These are phyloP conservation scores for Limnephilus marmoratus DNA, from an alignment of 2,888 invertebrate genomes.

Conservation along the genomic window DNA sequence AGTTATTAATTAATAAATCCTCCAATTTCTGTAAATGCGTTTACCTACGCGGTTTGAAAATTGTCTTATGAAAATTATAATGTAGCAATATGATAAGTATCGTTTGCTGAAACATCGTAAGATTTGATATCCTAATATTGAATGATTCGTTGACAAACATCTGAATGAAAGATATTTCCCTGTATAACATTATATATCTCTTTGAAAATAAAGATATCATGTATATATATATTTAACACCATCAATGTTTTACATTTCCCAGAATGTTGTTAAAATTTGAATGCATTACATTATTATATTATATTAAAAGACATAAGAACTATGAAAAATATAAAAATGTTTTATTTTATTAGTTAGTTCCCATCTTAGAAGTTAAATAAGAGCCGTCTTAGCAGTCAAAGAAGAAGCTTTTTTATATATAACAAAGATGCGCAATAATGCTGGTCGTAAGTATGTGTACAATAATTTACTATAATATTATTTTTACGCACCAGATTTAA, in stretches of 20 bases:
- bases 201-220: slow-evolving; percentile 61
- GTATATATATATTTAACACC: slow-evolving; percentile 58
- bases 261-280: slow-evolving; percentile 60
- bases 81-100: slow-evolving; percentile 51
- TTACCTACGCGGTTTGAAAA: slow-evolving; percentile 15
- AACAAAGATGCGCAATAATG: neutral
- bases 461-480: no score
- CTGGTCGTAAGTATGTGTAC: neutral
- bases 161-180: slow-evolving; percentile 48
- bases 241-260: slow-evolving; percentile 60
- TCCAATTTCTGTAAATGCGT: slow-evolving; percentile 22
- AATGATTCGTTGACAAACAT: slow-evolving; percentile 52
- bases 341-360: slow-evolving; percentile 5
- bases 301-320: slow-evolving; percentile 57
- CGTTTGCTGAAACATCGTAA: slow-evolving; percentile 53
- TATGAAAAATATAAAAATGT: slow-evolving; percentile 20
- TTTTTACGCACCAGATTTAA: no score
- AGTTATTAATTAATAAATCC: slow-evolving; percentile 37
- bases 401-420: neutral
- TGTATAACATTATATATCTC: slow-evolving; percentile 58
- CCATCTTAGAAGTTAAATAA: neutral
- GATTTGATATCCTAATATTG: slow-evolving; percentile 51
- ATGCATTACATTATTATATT: slow-evolving; percentile 44
- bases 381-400: neutral
- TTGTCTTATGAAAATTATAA: slow-evolving; percentile 29